Percentiles rank a stretch among this genome's conserved stretches.
Conservation (phyloP, 1,140 invertebrate species). For the Pseudomyrmex cubaensis region DNA sequence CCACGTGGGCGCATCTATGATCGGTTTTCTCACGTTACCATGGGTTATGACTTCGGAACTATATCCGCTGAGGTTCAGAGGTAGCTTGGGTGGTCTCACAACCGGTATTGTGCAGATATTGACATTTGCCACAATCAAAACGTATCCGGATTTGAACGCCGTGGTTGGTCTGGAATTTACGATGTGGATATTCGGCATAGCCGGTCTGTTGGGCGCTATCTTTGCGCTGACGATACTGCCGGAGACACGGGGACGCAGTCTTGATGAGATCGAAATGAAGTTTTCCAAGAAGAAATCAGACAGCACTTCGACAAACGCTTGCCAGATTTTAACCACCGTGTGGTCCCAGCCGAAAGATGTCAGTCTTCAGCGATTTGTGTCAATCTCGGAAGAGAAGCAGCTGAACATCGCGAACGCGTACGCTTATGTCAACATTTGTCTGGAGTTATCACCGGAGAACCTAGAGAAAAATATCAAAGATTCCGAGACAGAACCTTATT, state of each 20-base stretch:
- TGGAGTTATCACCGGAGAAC: slow-evolving; percentile 72
- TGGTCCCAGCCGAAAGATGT: slow-evolving; percentile 71
- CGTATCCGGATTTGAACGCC: slow-evolving; percentile 87
- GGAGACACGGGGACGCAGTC: slow-evolving; percentile 92
- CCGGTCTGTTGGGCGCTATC: slow-evolving; percentile 88
- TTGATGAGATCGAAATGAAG: slow-evolving; percentile 91
- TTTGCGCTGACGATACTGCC: slow-evolving; percentile 90
- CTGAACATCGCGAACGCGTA: slow-evolving; percentile 70
- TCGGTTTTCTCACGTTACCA: slow-evolving; percentile 90
- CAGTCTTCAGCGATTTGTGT: slow-evolving; percentile 74
- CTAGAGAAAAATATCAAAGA: slow-evolving; percentile 46
- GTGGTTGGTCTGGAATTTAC: slow-evolving; percentile 88
- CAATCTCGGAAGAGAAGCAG: slow-evolving; percentile 75
- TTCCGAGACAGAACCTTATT: neutral
- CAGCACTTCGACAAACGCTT: neutral
- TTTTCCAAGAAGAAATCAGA: slow-evolving; percentile 81
- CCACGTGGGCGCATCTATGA: slow-evolving; percentile 90
- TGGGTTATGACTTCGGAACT: slow-evolving; percentile 92
- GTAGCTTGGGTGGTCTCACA: slow-evolving; percentile 89
- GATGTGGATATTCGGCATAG: slow-evolving; percentile 91
- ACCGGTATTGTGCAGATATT: slow-evolving; percentile 90
- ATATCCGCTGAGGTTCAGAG: slow-evolving; percentile 89
- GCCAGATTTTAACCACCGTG: slow-evolving; percentile 38
- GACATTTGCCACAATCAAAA: slow-evolving; percentile 90
- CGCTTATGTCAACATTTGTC: slow-evolving; percentile 77